Conservation (phyloP, 2,797 vertebrate species). For the Rhinophrynus dorsalis region DNA sequence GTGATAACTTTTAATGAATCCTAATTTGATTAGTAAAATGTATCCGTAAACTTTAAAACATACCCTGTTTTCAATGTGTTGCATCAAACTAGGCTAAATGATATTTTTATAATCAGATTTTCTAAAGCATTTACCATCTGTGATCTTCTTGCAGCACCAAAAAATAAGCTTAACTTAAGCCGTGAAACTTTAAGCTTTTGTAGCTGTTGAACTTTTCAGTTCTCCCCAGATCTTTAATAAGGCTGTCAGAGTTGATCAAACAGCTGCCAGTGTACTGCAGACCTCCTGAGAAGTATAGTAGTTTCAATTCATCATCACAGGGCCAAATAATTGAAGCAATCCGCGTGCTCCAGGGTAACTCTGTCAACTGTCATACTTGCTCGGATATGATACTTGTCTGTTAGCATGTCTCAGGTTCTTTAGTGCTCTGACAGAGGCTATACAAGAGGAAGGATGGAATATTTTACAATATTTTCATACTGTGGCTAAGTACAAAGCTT, state of each 20-base stretch:
- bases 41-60: too few species aligned
- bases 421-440: constrained; percentile 43
- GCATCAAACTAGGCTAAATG: not conserved
- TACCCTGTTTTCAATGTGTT: not conserved
- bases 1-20: too few species aligned
- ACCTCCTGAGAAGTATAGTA: constrained; percentile 41
- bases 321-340: constrained; percentile 52
- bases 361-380: constrained; percentile 46
- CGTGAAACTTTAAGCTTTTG: constrained; percentile 30
- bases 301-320: constrained; percentile 53
- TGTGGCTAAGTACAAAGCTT: not conserved
- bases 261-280: constrained; percentile 49
- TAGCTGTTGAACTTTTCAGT: constrained; percentile 42
- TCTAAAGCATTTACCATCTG: constrained; percentile 21
- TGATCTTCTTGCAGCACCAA: constrained; percentile 11
- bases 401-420: constrained; percentile 11
- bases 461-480: not conserved
- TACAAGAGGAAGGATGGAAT: not conserved
- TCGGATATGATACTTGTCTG: constrained; percentile 17
- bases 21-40: too few species aligned
- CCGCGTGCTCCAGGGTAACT: constrained; percentile 51
- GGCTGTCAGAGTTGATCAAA: constrained; percentile 56
- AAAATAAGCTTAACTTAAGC: constrained; percentile 35
- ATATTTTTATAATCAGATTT: not conserved
- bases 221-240: constrained; percentile 48